Conservation (phyloP, 2,113 vertebrate species). For the Oryzias curvinotus region DNA sequence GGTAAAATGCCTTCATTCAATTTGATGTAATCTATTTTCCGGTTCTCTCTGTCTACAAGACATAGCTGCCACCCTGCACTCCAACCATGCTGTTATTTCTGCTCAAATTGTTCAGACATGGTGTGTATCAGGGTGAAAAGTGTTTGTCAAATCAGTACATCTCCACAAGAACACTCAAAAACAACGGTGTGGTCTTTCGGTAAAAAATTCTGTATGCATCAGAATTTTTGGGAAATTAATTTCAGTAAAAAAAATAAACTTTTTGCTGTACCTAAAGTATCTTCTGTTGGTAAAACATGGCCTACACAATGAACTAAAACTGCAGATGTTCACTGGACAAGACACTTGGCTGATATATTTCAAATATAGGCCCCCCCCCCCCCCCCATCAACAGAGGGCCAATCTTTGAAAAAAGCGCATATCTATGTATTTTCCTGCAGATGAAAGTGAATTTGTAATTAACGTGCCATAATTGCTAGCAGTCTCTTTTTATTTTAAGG, state of each 20-base stretch:
- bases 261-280: too few species aligned
- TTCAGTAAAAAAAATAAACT: too few species aligned
- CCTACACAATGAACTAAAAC: conserved; percentile 4
- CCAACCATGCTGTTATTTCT: too few species aligned
- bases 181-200: too few species aligned
- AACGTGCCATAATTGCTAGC: conserved; percentile 90
- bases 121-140: too few species aligned
- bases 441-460: conserved; percentile 97
- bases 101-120: too few species aligned
- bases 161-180: too few species aligned
- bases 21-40: conserved; percentile 1
- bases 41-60: background rate
- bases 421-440: conserved; percentile 49
- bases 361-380: conserved; percentile 16
- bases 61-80: too few species aligned
- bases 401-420: conserved; percentile 36
- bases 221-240: too few species aligned
- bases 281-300: background rate
- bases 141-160: too few species aligned
- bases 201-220: too few species aligned
- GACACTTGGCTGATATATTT: conserved; percentile 45
- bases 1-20: conserved; percentile 1
- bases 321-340: conserved; percentile 31
- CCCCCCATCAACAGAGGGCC: conserved; percentile 36
- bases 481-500: conserved; percentile 91